Conservation (phyloP, 2,888 invertebrate species). For the Parthenolecanium corni region DNA sequence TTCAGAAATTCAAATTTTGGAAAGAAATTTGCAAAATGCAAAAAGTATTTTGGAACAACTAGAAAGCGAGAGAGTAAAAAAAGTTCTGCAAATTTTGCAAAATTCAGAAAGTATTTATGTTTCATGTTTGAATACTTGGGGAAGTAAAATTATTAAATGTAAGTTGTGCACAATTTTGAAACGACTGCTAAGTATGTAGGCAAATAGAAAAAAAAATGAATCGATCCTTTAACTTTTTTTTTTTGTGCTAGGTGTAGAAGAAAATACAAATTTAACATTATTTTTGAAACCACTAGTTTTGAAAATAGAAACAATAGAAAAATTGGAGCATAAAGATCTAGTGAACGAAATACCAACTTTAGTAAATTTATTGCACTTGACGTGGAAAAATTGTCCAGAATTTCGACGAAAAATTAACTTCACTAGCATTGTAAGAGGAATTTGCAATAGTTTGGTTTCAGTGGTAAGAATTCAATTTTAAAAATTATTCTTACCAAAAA, state of each 20-base stretch:
- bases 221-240: neutral
- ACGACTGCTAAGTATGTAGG: neutral
- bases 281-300: slow-evolving; percentile 13
- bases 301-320: slow-evolving; percentile 11
- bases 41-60: slow-evolving; percentile 9
- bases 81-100: neutral
- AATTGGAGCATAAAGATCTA: slow-evolving; percentile 15
- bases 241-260: neutral
- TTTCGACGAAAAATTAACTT: neutral
- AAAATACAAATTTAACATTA: slow-evolving; percentile 13
- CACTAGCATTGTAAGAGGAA: slow-evolving; percentile 9
- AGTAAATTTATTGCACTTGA: slow-evolving; percentile 6
- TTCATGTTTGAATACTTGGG: neutral
- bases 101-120: slow-evolving; percentile 6
- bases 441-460: slow-evolving; percentile 6
- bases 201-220: neutral
- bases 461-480: slow-evolving; percentile 2
- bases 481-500: neutral
- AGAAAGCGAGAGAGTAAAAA: neutral
- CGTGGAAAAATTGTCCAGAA: slow-evolving; percentile 10
- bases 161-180: neutral
- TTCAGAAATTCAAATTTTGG: slow-evolving; percentile 20
- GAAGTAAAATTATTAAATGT: slow-evolving; percentile 5
- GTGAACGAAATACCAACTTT: slow-evolving; percentile 4
- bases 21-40: slow-evolving; percentile 9